Conservation (phyloP, 2,797 vertebrate species). For the Lacerta agilis region DNA sequence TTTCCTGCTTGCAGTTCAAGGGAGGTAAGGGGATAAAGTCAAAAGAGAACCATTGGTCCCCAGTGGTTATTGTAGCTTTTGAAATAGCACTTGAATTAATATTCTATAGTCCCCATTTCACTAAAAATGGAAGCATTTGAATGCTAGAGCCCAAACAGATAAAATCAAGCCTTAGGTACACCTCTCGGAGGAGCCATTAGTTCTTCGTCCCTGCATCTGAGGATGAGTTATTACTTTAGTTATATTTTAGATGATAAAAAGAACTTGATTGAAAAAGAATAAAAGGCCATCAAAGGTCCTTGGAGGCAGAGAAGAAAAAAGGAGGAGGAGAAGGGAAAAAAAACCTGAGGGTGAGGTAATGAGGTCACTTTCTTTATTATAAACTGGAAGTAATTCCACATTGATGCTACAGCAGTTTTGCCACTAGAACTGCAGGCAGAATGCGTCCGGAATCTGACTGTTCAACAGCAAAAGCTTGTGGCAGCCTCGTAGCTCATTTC, state of each 20-base stretch:
- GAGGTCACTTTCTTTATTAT: conserved; percentile 23
- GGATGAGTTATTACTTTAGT: conserved; percentile 33
- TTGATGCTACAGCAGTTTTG: conserved; percentile 33
- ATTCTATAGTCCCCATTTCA: conserved; percentile 6
- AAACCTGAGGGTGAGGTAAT: conserved; percentile 25
- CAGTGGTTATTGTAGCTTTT: conserved; percentile 20
- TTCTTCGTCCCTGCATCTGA: conserved; percentile 30
- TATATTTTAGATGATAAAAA: conserved; percentile 54
- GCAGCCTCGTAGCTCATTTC: conserved; percentile 4
- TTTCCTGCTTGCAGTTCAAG: conserved; percentile 4
- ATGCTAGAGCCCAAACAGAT: conserved; percentile 11
- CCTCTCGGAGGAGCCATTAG: conserved; percentile 26
- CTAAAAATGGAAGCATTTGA: conserved; percentile 12
- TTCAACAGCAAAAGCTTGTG: conserved; percentile 5
- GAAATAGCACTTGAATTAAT: conserved; percentile 50
- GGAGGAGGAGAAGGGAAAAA: background rate
- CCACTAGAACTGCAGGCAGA: conserved; percentile 13
- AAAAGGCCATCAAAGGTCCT: conserved; percentile 43
- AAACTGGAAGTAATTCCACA: conserved; percentile 39
- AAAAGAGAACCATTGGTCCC: conserved; percentile 22
- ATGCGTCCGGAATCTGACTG: conserved; percentile 28
- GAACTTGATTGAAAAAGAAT: conserved; percentile 47
- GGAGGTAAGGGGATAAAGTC: background rate
- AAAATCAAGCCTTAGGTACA: conserved; percentile 11
- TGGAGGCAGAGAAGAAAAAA: conserved; percentile 35